Evolutionary conservation across 2,888 invertebrate genomes (phyloP).

Genomic region (Diarsia mendica): DNA sequence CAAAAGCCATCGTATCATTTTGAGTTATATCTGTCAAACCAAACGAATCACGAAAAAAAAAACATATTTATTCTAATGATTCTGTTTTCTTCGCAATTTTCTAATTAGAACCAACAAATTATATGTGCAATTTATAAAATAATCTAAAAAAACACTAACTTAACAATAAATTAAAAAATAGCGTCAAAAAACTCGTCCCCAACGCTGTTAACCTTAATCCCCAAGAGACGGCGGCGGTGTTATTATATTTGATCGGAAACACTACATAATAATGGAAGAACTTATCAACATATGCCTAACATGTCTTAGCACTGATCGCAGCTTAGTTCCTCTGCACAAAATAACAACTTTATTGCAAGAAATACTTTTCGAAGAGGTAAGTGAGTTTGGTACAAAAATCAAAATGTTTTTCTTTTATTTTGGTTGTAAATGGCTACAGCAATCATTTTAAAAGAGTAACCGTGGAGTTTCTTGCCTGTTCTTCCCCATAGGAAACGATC

Average conservation of each 20-base stretch:
- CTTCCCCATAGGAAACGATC: too few species aligned
- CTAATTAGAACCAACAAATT: neutral
- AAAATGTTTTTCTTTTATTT: neutral
- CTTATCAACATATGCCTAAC: constrained; percentile 64
- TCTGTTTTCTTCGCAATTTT: neutral
- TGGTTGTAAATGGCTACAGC: neutral
- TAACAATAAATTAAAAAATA: neutral
- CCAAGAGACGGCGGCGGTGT: neutral
- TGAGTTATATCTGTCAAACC: neutral
- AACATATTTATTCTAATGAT: neutral
- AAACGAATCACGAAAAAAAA: neutral
- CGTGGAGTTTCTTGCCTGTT: too few species aligned
- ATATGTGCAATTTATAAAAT: neutral
- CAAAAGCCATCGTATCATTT: neutral
- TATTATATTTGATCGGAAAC: neutral
- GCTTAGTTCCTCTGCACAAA: constrained; percentile 52
- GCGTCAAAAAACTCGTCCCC: neutral
- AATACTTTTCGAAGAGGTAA: constrained; percentile 60
- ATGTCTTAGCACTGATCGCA: constrained; percentile 68
- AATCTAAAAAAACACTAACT: too few species aligned
- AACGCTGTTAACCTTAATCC: neutral
- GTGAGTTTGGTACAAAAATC: constrained; percentile 1
- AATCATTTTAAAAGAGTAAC: too few species aligned
- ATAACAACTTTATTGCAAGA: constrained; percentile 56
- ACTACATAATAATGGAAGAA: constrained; percentile 46